Percentiles rank a stretch among this genome's conserved stretches.
Evolutionary conservation across 2,888 invertebrate species (phyloP).

Genomic region (Tetragonula carbonaria): DNA sequence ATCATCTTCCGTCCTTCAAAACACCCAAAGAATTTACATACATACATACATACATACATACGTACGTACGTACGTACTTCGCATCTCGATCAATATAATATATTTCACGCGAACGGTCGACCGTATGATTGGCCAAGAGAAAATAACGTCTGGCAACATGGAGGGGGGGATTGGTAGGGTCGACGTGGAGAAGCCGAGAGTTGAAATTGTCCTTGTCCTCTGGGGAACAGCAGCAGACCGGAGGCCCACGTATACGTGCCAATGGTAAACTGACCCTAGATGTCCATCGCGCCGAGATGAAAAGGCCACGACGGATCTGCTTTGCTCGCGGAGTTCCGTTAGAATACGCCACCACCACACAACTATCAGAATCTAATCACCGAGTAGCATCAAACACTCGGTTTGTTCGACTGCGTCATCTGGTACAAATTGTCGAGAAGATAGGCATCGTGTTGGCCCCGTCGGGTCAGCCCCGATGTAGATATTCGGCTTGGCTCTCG

Average conservation of each 20-base stretch:
- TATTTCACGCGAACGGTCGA: constrained; percentile 18
- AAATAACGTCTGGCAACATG: constrained; percentile 29
- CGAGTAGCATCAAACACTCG: constrained; percentile 68
- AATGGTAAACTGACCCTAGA: constrained; percentile 60
- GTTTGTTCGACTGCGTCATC: constrained; percentile 63
- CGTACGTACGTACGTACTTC: too few species aligned
- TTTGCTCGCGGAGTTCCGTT: constrained; percentile 68
- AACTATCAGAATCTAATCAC: constrained; percentile 76
- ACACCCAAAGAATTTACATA: too few species aligned
- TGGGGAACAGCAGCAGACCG: constrained; percentile 25
- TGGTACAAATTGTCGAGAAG: constrained; percentile 74
- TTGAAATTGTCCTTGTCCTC: constrained; percentile 50
- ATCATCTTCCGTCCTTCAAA: too few species aligned
- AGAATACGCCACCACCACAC: constrained; percentile 53
- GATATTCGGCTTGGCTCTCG: constrained; percentile 45
- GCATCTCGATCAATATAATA: constrained; percentile 24
- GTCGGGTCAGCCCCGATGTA: constrained; percentile 50
- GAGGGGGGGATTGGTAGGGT: constrained; percentile 17
- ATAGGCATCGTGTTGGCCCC: constrained; percentile 54
- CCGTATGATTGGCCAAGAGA: constrained; percentile 21
- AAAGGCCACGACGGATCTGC: constrained; percentile 64
- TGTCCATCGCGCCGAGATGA: constrained; percentile 59
- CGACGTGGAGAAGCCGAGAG: constrained; percentile 26
- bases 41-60: too few species aligned
- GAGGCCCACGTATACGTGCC: constrained; percentile 45